These are phyloP conservation scores for Oreochromis niloticus DNA, from an alignment of 2,113 vertebrate genomes.

Conservation along the genomic window DNA sequence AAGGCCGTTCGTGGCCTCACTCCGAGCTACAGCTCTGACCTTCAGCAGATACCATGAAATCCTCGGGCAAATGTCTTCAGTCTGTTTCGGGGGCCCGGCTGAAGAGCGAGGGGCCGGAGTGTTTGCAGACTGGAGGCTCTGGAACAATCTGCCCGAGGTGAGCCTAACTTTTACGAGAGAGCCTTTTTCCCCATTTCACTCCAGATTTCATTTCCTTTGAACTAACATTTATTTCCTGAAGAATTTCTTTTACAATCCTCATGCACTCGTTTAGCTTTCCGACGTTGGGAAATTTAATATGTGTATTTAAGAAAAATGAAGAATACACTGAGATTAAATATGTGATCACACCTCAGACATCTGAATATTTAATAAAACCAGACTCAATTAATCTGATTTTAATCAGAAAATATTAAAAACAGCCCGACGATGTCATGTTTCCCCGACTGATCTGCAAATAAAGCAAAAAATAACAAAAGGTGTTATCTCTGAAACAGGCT, in stretches of 20 bases:
- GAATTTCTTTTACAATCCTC: neutral
- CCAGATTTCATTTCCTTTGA: neutral
- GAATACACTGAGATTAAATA: neutral
- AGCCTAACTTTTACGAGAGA: rapidly evolving
- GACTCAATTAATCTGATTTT: neutral
- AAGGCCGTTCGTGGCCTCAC: neutral
- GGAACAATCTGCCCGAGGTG: neutral
- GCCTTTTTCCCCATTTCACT: neutral
- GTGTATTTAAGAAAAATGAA: neutral
- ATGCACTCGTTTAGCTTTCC: neutral
- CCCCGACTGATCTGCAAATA: neutral
- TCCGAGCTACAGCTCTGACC: neutral
- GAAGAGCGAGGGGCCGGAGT: neutral
- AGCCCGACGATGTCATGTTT: neutral
- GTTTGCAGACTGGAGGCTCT: neutral
- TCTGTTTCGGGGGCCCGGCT: neutral
- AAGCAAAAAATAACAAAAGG: neutral
- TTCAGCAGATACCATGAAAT: neutral
- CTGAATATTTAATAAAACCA: neutral
- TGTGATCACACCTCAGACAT: neutral
- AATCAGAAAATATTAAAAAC: rapidly evolving
- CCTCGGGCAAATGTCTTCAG: neutral
- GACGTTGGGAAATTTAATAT: neutral
- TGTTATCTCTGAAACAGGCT: rapidly evolving
- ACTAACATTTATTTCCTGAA: neutral